Conservation (phyloP, 2,113 vertebrate species). For the Passer montanus region DNA sequence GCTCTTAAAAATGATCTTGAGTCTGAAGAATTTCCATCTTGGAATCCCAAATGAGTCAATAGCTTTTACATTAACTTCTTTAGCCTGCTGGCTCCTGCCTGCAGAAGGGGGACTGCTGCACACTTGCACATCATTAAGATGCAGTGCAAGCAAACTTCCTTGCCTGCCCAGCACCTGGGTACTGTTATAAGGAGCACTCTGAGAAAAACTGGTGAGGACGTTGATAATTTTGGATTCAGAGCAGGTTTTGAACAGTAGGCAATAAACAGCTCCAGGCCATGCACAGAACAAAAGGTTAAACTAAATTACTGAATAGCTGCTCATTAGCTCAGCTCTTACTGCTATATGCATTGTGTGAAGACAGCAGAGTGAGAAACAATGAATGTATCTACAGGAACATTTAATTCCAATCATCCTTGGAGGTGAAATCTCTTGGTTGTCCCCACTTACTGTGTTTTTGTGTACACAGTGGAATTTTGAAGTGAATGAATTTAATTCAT, state of each 20-base stretch:
- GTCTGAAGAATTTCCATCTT: neutral
- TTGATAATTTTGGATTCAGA: neutral
- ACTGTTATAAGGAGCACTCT: neutral
- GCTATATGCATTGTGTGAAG: neutral
- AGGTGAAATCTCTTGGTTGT: neutral
- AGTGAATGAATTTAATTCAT: neutral
- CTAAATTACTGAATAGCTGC: neutral
- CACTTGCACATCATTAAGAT: neutral
- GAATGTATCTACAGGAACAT: neutral
- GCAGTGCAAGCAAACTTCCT: neutral
- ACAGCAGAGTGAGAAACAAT: neutral
- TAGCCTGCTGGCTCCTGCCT: neutral
- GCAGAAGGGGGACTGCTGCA: neutral
- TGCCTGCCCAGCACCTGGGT: neutral
- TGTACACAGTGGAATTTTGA: neutral
- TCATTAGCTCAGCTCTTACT: neutral
- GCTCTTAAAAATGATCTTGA: neutral
- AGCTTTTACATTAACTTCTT: neutral
- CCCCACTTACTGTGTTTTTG: neutral
- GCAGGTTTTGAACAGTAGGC: neutral
- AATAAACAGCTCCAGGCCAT: neutral
- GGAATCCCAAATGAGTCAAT: neutral
- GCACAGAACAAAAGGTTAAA: neutral
- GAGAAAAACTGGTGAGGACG: neutral
- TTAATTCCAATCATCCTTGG: neutral